Conservation (phyloP, 2,113 vertebrate genomes). For the Riparia riparia region DNA sequence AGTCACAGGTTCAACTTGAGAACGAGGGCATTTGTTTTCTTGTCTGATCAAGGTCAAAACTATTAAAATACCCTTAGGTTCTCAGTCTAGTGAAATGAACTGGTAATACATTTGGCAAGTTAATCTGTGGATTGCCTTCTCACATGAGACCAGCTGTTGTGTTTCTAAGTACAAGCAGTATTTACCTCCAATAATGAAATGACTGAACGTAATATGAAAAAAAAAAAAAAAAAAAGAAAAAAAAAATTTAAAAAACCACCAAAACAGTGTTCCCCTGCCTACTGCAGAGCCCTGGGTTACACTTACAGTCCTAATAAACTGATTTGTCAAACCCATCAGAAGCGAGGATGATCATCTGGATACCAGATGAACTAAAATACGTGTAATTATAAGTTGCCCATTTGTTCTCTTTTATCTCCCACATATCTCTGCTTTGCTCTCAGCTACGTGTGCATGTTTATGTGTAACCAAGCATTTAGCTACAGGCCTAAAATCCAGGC, state of each 20-base stretch:
- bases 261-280: conserved; percentile 34
- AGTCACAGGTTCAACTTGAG: conserved; percentile 49
- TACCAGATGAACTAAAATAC: conserved; percentile 79
- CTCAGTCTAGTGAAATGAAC: conserved; percentile 69
- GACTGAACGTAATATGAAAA: conserved; percentile 61
- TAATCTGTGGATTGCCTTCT: conserved; percentile 77
- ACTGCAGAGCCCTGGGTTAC: conserved; percentile 72
- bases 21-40: conserved; percentile 55
- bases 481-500: neutral
- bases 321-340: conserved; percentile 83
- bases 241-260: neutral
- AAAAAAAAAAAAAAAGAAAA: conserved; percentile 23
- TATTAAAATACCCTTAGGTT: conserved; percentile 70
- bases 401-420: conserved; percentile 80
- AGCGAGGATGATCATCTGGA: conserved; percentile 81
- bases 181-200: conserved; percentile 74
- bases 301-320: conserved; percentile 81
- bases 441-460: conserved; percentile 13
- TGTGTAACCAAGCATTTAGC: conserved; percentile 45
- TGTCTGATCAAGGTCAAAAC: conserved; percentile 73
- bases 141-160: conserved; percentile 70
- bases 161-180: conserved; percentile 62
- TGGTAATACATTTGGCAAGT: conserved; percentile 72
- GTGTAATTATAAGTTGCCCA: conserved; percentile 79
- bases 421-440: conserved; percentile 57